Percentiles rank a stretch among this genome's conserved stretches.
Conservation (phyloP, 2,888 invertebrate genomes). For the Neocrepidodera transversa region DNA sequence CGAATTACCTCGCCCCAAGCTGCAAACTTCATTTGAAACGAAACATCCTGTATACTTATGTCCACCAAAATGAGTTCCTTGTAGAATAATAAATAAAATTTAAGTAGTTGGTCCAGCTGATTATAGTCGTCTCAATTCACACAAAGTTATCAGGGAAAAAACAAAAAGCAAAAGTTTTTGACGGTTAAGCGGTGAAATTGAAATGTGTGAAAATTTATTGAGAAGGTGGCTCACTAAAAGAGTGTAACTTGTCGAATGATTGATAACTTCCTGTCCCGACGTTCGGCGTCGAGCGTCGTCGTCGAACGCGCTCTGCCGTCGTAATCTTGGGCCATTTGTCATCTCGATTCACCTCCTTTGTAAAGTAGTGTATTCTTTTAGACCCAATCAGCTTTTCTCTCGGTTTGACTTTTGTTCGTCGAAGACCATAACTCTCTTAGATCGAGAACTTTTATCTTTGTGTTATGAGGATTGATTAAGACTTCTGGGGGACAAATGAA, state of each 20-base stretch:
- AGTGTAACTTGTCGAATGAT: slow-evolving; percentile 52
- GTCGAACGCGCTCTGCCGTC: slow-evolving; percentile 53
- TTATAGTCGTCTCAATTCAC: slow-evolving; percentile 8
- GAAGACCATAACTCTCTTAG: slow-evolving; percentile 55
- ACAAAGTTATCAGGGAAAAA: slow-evolving; percentile 18
- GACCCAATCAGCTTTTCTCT: slow-evolving; percentile 57
- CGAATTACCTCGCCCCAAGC: no score
- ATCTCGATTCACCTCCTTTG: slow-evolving; percentile 59
- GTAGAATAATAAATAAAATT: no score
- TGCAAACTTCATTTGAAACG: no score
- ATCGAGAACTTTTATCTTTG: slow-evolving; percentile 58
- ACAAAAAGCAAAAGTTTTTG: slow-evolving; percentile 21
- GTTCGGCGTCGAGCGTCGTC: slow-evolving; percentile 57
- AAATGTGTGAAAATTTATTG: slow-evolving; percentile 34
- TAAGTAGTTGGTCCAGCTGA: not conserved
- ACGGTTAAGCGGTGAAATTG: slow-evolving; percentile 18
- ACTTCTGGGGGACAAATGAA: slow-evolving; percentile 57
- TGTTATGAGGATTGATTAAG: slow-evolving; percentile 60
- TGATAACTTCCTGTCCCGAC: slow-evolving; percentile 57
- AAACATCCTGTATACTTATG: no score
- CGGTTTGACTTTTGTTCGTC: slow-evolving; percentile 57
- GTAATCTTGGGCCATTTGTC: slow-evolving; percentile 60
- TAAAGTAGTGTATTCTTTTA: slow-evolving; percentile 58
- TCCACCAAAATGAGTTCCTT: no score
- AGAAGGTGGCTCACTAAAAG: slow-evolving; percentile 35